Base-by-base conservation (phyloP, 1,140 invertebrate species). In the Mamestra configurata region DNA sequence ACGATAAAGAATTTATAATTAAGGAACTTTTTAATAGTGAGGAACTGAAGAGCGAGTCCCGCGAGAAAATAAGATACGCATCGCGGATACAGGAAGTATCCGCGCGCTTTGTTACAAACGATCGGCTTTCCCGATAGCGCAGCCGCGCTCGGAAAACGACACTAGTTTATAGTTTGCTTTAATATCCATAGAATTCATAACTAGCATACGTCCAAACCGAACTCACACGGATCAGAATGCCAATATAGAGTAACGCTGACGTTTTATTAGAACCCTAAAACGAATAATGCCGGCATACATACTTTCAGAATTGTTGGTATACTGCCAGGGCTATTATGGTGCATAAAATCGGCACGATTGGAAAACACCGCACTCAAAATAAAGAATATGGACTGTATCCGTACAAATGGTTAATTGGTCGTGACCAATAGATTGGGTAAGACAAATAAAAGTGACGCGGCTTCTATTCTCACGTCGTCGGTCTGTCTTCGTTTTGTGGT, bases 381-480 rank as follows among this genome's bases (percentile, higher is more conserved):
- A 78, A 76, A 79, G 27, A 71, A 70, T 49, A 77, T 68, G 64
- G n/a, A 46, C 40, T 43, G 70, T 83, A 55, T 72, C 57, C 46
- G 55, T 81, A 79, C 72, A 51, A 81, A 84, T 82, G 70, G 77
- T 61, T 80, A 82, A 88, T 85, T 83, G 77, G 77, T 84, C 70
- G 68, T 79, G 31, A 64, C 83, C 82, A 89, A 87, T 89, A 82
- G 82, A 82, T 57, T 61, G 77, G 49, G 40, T 59, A 53, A 83
- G 83, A 84, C 82, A 84, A 87, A 87, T 82, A 87, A 81, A 86
- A 81, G 77, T 82, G 77, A 79, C 79, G 78, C 76, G 73, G 72
- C 78, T 59, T 79, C 82, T 72, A 72, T 71, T 73, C 79, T 84
- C 73, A 57, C 57, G 57, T 83, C 82, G 76, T 83, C 82, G 76